Percentiles rank a stretch among this genome's conserved stretches.
These are phyloP conservation scores for Phoxinus dragarum DNA, from an alignment of 2,797 vertebrate genomes.

Conservation along the genomic window DNA sequence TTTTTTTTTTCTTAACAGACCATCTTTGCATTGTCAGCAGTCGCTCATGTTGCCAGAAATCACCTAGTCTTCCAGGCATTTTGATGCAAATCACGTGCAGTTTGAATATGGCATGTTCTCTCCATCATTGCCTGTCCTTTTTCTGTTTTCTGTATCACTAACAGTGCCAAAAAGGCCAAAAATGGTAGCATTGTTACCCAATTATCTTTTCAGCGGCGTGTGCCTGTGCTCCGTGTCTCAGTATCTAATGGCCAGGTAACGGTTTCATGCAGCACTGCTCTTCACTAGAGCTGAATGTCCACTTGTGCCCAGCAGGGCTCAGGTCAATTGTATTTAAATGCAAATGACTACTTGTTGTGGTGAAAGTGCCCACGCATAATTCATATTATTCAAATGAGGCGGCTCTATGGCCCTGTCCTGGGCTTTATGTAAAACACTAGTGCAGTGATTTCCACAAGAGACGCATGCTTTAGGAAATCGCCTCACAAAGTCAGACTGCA, in stretches of 20 bases:
- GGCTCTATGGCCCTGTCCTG: constrained; percentile 19
- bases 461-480: neutral
- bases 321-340: constrained; percentile 61
- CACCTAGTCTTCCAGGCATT: neutral
- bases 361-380: constrained; percentile 53
- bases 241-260: constrained; percentile 37
- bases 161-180: constrained; percentile 6
- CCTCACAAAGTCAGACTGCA: neutral
- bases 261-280: constrained; percentile 23
- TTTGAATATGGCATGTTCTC: neutral
- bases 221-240: neutral
- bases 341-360: constrained; percentile 61
- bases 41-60: neutral
- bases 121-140: neutral
- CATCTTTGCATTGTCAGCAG: neutral
- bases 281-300: constrained; percentile 48
- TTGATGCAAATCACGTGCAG: neutral
- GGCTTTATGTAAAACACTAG: constrained; percentile 51
- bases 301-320: constrained; percentile 49
- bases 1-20: neutral
- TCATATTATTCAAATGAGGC: constrained; percentile 58
- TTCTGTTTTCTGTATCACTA: neutral
- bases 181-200: constrained; percentile 8
- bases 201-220: constrained; percentile 6
- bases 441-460: constrained; percentile 50